Base-by-base conservation (phyloP, 2,888 invertebrate species). In the Arge pagana region DNA sequence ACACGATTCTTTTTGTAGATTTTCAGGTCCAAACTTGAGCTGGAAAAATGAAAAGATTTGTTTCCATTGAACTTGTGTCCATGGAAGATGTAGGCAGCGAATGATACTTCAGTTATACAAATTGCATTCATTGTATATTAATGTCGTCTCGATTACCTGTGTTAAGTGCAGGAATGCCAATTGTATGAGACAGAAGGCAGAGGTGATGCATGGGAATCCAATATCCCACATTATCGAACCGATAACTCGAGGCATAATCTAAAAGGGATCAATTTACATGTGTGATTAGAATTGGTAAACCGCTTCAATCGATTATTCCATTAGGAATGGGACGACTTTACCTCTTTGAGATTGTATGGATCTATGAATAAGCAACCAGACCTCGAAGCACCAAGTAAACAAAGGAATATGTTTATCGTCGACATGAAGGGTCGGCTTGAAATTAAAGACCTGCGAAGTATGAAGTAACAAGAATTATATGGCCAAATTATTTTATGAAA, bases 121-220 rank as follows among this genome's bases (percentile, higher is more conserved):
- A n/a, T n/a, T n/a, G n/a, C n/a, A n/a, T n/a, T n/a, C n/a, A n/a
- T n/a, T n/a, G n/a, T n/a, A n/a, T n/a, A n/a, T n/a, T n/a, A n/a
- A n/a, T n/a, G n/a, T n/a, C n/a, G n/a, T n/a, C n/a, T n/a, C n/a
- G 48, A 51, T 66, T 67, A 80, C 80, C 73, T 80, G 80, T 11
- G 82, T 82, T 52, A 83, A 70, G 59, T 82, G 81, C 40, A 82
- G 72, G 61, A 83, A 80, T 51, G 82, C 80, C 59, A 83, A 70
- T 67, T 82, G 82, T 55, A 83, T 77, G 49, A 83, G 76, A 56
- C 81, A 79, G 67, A 83, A 82, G 30, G 82, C 81, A 30, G 82
- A 81, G 41, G 81, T 79, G 53, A 83, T 75, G 64, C 81, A 80
- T 8, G 83, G 83, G 65, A 80, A 82, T 54, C 82, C 82, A 45